Base-by-base conservation (phyloP, 2,797 vertebrate species). In the Darevskia mixta region DNA sequence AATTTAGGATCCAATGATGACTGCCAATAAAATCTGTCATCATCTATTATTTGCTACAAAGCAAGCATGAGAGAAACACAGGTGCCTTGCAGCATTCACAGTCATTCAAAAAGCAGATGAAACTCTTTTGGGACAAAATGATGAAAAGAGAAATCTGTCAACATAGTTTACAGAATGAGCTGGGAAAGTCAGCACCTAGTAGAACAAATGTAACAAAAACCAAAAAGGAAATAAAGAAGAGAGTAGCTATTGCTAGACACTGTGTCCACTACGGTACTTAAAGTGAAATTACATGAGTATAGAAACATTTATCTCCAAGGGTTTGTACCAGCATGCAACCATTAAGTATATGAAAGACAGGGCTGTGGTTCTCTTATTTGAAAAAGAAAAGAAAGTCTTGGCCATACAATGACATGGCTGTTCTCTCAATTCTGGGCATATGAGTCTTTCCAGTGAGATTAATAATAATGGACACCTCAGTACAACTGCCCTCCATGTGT, bases 1-100 rank as follows among this genome's bases (percentile, higher is more conserved):
- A 85, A 86, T 88, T 85, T 90, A 91, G 92, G 67, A 88, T 88
- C 61, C 90, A 86, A 87, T 85, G 83, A 91, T 86, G 88, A 89
- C 85, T 93, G 89, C 82, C 55, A 79, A 91, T 76, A 87, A 93
- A 93, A 89, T 29, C 67, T 90, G 85, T 90, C 90, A 91, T 92
- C 92, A 92, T 93, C 91, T 92, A n/a, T 64, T 90, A 82, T 93
- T 85, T 93, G 86, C 69, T 90, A 58, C 17, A 89, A 83, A 89
- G 83, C 81, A 90, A 90, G 86, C 88, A 87, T 3, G 73, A 92
- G 85, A 27, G 82, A 77, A 79, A 86, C 91, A 85, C 0, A 0
- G 89, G 90, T 84, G 90, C 86, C 73, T 92, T 88, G 76, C 75
- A 88, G 85, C 1, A 1, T 35, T 87, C 2, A 0, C 84, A 86